phyloP scores from a whole-genome alignment of 2,888 invertebrate species.

The Drosophila yooni region DNA sequence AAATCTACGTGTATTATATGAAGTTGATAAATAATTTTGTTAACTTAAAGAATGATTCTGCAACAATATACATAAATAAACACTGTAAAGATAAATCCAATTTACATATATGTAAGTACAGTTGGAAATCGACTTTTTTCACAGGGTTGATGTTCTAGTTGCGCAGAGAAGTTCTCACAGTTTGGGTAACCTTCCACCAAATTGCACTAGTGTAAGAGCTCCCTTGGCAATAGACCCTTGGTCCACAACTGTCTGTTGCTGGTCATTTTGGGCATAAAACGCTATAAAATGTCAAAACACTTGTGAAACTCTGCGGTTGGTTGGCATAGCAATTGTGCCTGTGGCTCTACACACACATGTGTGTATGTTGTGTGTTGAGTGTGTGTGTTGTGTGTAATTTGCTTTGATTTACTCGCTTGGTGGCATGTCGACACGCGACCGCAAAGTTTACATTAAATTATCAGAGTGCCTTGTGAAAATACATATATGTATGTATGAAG shows the following conservation, averaged over 20 bases:
- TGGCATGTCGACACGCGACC: conserved; percentile 66
- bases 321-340: conserved; percentile 30
- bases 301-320: conserved; percentile 52
- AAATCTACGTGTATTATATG: neutral
- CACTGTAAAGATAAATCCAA: conserved; percentile 11
- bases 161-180: conserved; percentile 59
- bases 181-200: conserved; percentile 43
- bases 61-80: neutral
- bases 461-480: conserved; percentile 48
- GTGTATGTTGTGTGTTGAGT: conserved; percentile 15
- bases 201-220: conserved; percentile 74
- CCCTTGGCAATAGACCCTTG: conserved; percentile 68
- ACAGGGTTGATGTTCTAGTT: conserved; percentile 49
- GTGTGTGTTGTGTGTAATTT: conserved; percentile 48
- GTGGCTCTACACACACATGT: conserved; percentile 30
- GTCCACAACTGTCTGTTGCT: conserved; percentile 26
- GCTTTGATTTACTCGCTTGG: conserved; percentile 67
- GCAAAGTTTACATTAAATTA: conserved; percentile 78
- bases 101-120: conserved; percentile 19
- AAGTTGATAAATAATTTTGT: neutral
- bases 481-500: conserved; percentile 10
- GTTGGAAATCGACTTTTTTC: conserved; percentile 27
- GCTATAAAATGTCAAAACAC: conserved; percentile 79
- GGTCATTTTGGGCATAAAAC: conserved; percentile 72
- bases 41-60: neutral